These are phyloP conservation scores for Dolichomitus sp. DNA, from an alignment of 2,888 invertebrate species.

Conservation along the genomic window DNA sequence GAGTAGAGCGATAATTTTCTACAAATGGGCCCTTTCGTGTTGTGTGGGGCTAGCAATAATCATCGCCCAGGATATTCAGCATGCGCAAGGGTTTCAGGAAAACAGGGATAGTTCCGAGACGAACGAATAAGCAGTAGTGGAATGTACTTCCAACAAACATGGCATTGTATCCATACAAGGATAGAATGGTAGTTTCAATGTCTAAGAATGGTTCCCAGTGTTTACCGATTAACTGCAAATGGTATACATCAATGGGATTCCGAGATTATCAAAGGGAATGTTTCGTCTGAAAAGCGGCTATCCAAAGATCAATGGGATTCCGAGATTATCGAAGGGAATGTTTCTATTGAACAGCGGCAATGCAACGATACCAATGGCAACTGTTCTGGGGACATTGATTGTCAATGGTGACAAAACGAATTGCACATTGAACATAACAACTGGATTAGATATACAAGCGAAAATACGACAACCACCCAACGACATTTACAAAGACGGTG, in stretches of 20 bases:
- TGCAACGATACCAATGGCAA: background rate
- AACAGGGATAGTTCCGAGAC: background rate
- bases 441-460: background rate
- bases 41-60: too few species aligned
- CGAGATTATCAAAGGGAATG: background rate
- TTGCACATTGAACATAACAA: background rate
- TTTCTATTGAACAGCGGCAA: background rate
- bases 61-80: background rate
- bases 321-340: background rate
- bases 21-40: too few species aligned
- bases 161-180: background rate
- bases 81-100: background rate
- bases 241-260: background rate
- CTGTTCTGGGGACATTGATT: background rate
- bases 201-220: background rate
- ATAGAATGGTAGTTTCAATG: background rate
- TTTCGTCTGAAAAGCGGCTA: background rate
- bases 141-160: background rate
- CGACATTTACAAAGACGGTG: too few species aligned
- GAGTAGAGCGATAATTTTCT: too few species aligned
- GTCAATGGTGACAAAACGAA: background rate
- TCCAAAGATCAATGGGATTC: background rate
- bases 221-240: background rate
- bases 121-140: background rate
- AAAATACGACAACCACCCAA: too few species aligned